Evolutionary conservation across 2,113 vertebrate species (phyloP), one percentile per base, ranked within the genome.

Genomic region (Mustelus asterias): DNA sequence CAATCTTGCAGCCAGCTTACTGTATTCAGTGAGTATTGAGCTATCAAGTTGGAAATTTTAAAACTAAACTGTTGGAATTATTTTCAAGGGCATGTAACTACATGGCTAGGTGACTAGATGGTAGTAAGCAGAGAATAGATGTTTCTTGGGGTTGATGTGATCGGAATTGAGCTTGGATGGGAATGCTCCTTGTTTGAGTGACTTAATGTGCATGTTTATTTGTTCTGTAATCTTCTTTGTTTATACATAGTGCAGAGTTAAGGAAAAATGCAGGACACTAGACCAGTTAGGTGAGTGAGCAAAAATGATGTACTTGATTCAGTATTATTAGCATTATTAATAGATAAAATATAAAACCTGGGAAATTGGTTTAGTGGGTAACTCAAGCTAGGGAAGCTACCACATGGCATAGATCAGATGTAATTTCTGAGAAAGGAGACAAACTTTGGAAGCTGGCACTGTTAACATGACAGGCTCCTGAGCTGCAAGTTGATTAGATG

Each of bases 1-100:
- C 98, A 99, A 98, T 99, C 99, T 99, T 99, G 98, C 99, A 98
- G 99, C 99, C 98, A 98, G 98, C 96, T 97, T 98, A 97, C 98
- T 99, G 97, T 99, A 99, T 97, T 99, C 99, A 96, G 99, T 99
- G 96, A 98, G 99, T 99, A 22, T n/a, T 70, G n/a, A 24, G 11
- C 41, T 14, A 63, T 96, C 33, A 90, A 29, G 88, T 33, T 60
- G 24, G 10, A 33, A 90, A 60, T n/a, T 90, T 65, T 65, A 6
- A 37, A 65, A 8, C 33, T 60, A 29, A 93, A 24, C 60, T 89
- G 44, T n/a, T 80, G 33, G 0, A 63, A 89, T 89, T 89, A 24
- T 63, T 92, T 33, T 16, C 3, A 14, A 48, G n/a, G 72, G 72
- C 33, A 76, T 67, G 29, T 33, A 33, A 29, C 8, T 76, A 33